Evolutionary conservation across 2,888 invertebrate species (phyloP).

Genomic region (Norana najaformis): DNA sequence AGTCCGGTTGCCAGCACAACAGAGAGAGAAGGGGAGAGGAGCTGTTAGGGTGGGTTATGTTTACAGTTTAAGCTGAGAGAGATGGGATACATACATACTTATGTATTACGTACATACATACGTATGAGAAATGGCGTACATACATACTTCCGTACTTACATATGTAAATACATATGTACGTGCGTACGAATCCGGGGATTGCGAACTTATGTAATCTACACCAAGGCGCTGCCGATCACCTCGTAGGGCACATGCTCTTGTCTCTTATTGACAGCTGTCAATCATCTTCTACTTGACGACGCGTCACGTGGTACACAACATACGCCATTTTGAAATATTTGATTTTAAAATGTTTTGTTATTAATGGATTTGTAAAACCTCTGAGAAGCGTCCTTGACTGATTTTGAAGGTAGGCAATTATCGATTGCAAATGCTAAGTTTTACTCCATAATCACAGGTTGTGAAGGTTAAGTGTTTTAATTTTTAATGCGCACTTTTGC

Average conservation of each 20-base stretch:
- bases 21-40: no score
- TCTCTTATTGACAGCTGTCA: neutral
- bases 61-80: no score
- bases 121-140: no score
- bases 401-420: neutral
- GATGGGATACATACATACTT: no score
- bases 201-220: no score
- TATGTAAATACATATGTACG: no score
- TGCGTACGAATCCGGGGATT: no score
- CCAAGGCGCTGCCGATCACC: no score
- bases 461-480: neutral
- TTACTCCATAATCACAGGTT: neutral
- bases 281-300: neutral
- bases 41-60: no score
- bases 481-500: neutral
- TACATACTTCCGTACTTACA: no score
- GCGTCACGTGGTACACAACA: constrained; percentile 21
- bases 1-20: no score
- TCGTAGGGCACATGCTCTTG: neutral
- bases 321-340: neutral
- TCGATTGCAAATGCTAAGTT: neutral
- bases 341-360: neutral
- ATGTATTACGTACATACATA: no score
- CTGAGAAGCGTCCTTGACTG: neutral
- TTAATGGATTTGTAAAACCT: neutral